phyloP scores from a whole-genome alignment of 2,113 vertebrate genomes.

The Serilophus lunatus region DNA sequence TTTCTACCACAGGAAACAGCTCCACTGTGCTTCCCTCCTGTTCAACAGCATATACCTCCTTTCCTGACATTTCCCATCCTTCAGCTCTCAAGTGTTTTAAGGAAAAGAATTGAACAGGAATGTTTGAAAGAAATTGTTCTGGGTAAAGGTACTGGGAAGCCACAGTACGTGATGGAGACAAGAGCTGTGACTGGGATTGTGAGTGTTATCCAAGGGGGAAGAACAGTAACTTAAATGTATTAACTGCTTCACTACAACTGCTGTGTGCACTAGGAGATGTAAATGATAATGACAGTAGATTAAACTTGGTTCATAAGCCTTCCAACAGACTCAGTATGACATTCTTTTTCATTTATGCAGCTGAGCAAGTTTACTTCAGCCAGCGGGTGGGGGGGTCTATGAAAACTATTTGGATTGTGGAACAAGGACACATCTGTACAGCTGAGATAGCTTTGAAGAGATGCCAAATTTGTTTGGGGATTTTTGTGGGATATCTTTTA shows the following conservation, averaged over 20 bases:
- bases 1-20: background rate
- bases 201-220: background rate
- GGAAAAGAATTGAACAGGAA: background rate
- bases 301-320: conserved; percentile 13
- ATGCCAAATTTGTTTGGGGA: background rate
- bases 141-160: background rate
- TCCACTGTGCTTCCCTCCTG: background rate
- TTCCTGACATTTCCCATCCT: background rate
- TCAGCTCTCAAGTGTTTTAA: background rate
- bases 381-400: background rate
- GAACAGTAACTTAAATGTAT: background rate
- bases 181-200: background rate
- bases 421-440: background rate
- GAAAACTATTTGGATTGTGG: background rate
- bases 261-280: background rate
- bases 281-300: conserved; percentile 12
- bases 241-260: background rate
- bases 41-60: background rate
- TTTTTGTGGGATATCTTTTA: background rate
- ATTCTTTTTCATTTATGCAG: conserved; percentile 46
- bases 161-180: fast-evolving
- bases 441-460: conserved; percentile 33
- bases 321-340: conserved; percentile 12
- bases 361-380: conserved; percentile 46
- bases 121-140: background rate